Evolutionary conservation across 1,140 invertebrate genomes (phyloP).

Genomic region (Bombus cullumanus): DNA sequence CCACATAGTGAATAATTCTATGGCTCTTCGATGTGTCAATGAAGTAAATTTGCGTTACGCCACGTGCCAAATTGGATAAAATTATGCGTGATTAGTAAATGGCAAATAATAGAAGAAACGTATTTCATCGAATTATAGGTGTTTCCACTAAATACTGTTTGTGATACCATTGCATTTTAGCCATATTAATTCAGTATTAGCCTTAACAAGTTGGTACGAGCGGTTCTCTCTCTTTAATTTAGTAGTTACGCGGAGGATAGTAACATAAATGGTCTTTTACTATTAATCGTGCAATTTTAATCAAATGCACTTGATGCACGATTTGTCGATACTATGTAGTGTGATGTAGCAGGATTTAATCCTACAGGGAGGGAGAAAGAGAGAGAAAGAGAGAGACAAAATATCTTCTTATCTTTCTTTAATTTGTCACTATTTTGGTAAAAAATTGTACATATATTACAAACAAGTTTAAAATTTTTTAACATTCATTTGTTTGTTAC

Average conservation of each 20-base stretch:
- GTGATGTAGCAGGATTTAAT: background rate
- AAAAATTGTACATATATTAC: slow-evolving; percentile 42
- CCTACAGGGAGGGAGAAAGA: too few relatives aligned
- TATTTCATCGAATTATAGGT: slow-evolving; percentile 25
- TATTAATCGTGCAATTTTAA: slow-evolving; percentile 4
- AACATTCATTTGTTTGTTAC: slow-evolving; percentile 19
- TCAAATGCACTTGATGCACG: background rate
- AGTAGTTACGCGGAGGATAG: background rate
- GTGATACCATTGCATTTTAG: slow-evolving; percentile 23
- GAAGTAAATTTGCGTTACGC: slow-evolving; percentile 1
- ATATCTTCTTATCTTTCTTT: slow-evolving; percentile 1
- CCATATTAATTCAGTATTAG: slow-evolving; percentile 29
- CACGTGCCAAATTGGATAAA: slow-evolving; percentile 19
- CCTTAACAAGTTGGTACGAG: slow-evolving; percentile 31
- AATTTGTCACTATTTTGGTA: slow-evolving; percentile 16
- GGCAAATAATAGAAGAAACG: slow-evolving; percentile 36
- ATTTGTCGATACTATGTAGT: background rate
- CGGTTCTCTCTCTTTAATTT: slow-evolving; percentile 14
- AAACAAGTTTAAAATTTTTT: slow-evolving; percentile 33
- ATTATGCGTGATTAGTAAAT: slow-evolving; percentile 15
- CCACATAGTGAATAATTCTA: slow-evolving; percentile 12
- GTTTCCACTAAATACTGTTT: slow-evolving; percentile 31
- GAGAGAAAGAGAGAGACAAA: too few relatives aligned
- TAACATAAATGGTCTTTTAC: slow-evolving; percentile 19
- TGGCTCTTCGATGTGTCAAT: background rate